A percentile compares a stretch with the other conserved stretches of the same genome.
phyloP scores from a whole-genome alignment of 2,797 vertebrate genomes.

The Alauda arvensis region DNA sequence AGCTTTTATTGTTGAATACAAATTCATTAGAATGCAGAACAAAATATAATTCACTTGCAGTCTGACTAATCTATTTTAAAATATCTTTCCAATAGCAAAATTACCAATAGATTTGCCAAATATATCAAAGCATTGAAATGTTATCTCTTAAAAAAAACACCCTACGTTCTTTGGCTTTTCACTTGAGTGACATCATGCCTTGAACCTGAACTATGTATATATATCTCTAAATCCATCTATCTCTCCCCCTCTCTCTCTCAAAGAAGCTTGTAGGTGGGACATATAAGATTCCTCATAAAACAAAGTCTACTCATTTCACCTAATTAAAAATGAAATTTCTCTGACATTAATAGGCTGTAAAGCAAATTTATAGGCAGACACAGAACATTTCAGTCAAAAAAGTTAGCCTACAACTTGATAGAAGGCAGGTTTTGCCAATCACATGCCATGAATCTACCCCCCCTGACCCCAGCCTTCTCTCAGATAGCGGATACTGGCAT shows the following conservation, averaged over 20 bases:
- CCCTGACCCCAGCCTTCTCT: slow-evolving; percentile 79
- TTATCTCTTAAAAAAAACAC: slow-evolving; percentile 27
- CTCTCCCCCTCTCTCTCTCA: background rate
- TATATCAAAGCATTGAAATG: slow-evolving; percentile 33
- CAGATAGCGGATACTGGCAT: slow-evolving; percentile 76
- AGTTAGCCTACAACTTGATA: slow-evolving; percentile 80
- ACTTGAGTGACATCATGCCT: slow-evolving; percentile 61
- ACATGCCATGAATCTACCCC: slow-evolving; percentile 78
- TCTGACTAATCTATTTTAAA: slow-evolving; percentile 43
- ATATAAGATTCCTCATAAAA: slow-evolving; percentile 65
- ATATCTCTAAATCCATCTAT: background rate
- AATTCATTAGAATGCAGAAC: background rate
- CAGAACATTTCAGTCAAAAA: slow-evolving; percentile 77
- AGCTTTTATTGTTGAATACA: slow-evolving; percentile 35
- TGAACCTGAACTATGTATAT: slow-evolving; percentile 59
- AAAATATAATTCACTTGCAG: slow-evolving; percentile 23
- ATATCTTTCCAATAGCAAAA: slow-evolving; percentile 36
- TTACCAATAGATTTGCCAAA: slow-evolving; percentile 47
- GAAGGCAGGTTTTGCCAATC: slow-evolving; percentile 81
- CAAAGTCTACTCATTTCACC: slow-evolving; percentile 66
- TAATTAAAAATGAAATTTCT: slow-evolving; percentile 80
- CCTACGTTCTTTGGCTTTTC: slow-evolving; percentile 51
- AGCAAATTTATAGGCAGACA: slow-evolving; percentile 77
- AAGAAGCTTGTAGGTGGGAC: slow-evolving; percentile 62
- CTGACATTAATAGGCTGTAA: slow-evolving; percentile 80